Percentiles rank a stretch among this genome's conserved stretches.
These are phyloP conservation scores for Cephus pulcher DNA, from an alignment of 2,888 invertebrate genomes.

Conservation along the genomic window DNA sequence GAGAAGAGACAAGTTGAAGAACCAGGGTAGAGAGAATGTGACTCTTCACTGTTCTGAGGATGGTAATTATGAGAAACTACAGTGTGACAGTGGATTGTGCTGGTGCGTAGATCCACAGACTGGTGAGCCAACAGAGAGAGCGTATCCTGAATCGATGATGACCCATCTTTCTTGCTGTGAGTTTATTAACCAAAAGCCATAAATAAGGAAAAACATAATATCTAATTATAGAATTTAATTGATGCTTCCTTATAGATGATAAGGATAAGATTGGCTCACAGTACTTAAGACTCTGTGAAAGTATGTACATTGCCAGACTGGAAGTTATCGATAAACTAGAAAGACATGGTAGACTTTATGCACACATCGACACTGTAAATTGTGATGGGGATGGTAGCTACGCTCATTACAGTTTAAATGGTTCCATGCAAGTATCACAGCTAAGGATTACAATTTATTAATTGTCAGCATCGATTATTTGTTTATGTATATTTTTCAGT, in stretches of 20 bases:
- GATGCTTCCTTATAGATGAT: background rate
- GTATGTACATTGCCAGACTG: slow-evolving; percentile 70
- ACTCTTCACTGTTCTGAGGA: slow-evolving; percentile 74
- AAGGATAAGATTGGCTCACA: slow-evolving; percentile 67
- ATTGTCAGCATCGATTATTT: background rate
- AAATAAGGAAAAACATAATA: background rate
- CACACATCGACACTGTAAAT: slow-evolving; percentile 68
- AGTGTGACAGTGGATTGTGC: slow-evolving; percentile 76
- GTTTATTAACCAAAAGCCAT: slow-evolving; percentile 44
- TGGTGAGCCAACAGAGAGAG: slow-evolving; percentile 69
- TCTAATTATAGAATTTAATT: background rate
- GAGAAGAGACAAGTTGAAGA: slow-evolving; percentile 69
- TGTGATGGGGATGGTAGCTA: slow-evolving; percentile 79
- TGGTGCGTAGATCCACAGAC: slow-evolving; percentile 76
- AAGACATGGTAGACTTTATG: slow-evolving; percentile 72
- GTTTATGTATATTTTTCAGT: slow-evolving; percentile 61
- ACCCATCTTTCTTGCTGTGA: slow-evolving; percentile 75
- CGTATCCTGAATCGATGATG: slow-evolving; percentile 71
- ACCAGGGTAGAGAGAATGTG: slow-evolving; percentile 64
- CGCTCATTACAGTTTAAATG: slow-evolving; percentile 63
- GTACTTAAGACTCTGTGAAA: slow-evolving; percentile 78
- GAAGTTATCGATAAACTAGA: slow-evolving; percentile 69
- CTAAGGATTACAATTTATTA: background rate
- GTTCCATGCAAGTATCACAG: background rate
- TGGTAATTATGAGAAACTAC: slow-evolving; percentile 77